A percentile compares a stretch with the other conserved stretches of the same genome.
Evolutionary conservation across 1,140 invertebrate species (phyloP).

Genomic region (Cyrtorhinus lividipennis): DNA sequence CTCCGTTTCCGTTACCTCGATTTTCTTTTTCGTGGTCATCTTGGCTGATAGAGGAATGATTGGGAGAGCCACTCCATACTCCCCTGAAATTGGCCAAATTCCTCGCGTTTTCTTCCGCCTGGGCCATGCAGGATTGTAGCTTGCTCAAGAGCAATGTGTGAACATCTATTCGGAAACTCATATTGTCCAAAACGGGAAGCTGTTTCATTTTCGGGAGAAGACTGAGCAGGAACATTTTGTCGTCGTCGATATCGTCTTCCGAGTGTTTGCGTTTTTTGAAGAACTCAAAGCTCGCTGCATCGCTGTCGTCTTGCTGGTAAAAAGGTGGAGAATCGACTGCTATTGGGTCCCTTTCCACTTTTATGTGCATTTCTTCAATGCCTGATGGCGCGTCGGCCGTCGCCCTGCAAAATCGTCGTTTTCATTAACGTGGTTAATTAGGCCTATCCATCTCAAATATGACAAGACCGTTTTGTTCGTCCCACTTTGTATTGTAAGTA

Average conservation of each 20-base stretch:
- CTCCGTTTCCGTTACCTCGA: too few species aligned
- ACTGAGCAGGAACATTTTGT: constrained; percentile 21
- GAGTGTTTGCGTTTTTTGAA: neutral
- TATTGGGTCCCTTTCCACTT: constrained; percentile 12
- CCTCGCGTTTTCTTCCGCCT: neutral
- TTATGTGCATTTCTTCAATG: constrained; percentile 6
- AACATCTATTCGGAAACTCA: constrained; percentile 19
- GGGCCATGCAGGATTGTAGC: neutral
- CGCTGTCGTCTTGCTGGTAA: neutral
- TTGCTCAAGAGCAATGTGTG: constrained; percentile 19
- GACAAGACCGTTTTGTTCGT: too few species aligned
- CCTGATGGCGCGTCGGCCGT: neutral
- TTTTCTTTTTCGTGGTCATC: neutral
- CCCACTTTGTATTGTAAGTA: too few species aligned
- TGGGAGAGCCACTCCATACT: neutral
- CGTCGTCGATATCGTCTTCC: constrained; percentile 19
- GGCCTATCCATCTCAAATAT: too few species aligned
- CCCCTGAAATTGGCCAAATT: neutral
- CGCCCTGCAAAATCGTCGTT: neutral
- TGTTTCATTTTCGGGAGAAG: constrained; percentile 20
- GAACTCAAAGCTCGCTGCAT: neutral
- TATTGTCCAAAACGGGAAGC: constrained; percentile 15
- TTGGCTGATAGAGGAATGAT: neutral
- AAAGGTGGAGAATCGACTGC: neutral
- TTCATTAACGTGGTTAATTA: too few species aligned